A percentile compares a stretch with the other conserved stretches of the same genome.
Conservation (phyloP, 2,113 vertebrate genomes). For the Geothlypis trichas region DNA sequence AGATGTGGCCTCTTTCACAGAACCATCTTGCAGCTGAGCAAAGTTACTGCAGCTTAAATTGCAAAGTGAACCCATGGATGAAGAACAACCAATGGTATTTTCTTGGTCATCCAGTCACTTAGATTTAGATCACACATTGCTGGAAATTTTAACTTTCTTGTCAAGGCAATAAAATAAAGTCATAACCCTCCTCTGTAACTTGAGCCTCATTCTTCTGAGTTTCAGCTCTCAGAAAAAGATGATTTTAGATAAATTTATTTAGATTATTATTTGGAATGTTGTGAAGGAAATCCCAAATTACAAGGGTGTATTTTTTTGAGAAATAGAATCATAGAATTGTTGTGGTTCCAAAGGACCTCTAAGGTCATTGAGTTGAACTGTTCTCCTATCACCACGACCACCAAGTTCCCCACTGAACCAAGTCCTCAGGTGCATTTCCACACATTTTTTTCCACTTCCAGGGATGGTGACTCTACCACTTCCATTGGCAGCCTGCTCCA, state of each 20-base stretch:
- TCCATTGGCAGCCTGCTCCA: neutral
- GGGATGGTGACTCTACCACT: neutral
- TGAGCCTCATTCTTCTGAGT: accelerated
- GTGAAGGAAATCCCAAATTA: neutral
- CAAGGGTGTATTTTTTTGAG: neutral
- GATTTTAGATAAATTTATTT: neutral
- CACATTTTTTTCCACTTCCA: neutral
- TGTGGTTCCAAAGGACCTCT: neutral
- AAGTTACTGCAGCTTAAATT: neutral
- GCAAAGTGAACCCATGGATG: neutral
- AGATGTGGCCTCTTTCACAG: neutral
- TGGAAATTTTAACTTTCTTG: neutral
- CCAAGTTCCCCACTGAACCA: neutral
- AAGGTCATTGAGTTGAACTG: neutral
- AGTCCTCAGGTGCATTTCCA: neutral
- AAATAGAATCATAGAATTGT: accelerated
- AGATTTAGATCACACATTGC: neutral
- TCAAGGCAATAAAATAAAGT: neutral
- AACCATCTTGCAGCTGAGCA: neutral
- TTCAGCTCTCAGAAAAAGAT: neutral
- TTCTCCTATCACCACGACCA: no score
- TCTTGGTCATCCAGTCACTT: neutral
- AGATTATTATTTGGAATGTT: neutral
- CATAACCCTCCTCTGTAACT: neutral
- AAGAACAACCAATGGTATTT: neutral